Percentiles rank a stretch among this genome's conserved stretches.
phyloP scores from a whole-genome alignment of 1,140 invertebrate genomes.

The Bursaphelenchus mucronatus region DNA sequence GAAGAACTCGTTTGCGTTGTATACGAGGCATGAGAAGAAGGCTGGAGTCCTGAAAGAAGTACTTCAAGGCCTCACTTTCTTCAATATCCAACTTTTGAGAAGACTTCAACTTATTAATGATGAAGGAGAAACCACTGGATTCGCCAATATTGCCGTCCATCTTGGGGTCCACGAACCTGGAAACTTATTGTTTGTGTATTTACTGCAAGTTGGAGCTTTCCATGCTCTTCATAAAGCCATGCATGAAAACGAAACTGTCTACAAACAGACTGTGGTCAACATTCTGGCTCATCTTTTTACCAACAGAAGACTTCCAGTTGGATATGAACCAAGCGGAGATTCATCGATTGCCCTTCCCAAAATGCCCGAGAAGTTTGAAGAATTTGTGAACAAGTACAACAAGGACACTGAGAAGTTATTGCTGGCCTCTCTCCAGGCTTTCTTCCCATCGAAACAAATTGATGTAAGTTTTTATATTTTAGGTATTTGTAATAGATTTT shows the following conservation, averaged over 20 bases:
- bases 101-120: slow-evolving; percentile 51
- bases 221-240: slow-evolving; percentile 36
- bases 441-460: slow-evolving; percentile 22
- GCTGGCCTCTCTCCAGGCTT: slow-evolving; percentile 43
- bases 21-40: slow-evolving; percentile 36
- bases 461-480: slow-evolving; percentile 22
- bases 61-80: slow-evolving; percentile 44
- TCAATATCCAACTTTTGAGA: slow-evolving; percentile 55
- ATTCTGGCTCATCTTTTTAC: slow-evolving; percentile 58
- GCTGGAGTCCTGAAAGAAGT: slow-evolving; percentile 34
- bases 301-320: slow-evolving; percentile 33
- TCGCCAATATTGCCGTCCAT: slow-evolving; percentile 53
- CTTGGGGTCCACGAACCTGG: slow-evolving; percentile 50
- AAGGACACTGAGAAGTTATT: slow-evolving; percentile 38
- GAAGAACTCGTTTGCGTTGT: slow-evolving; percentile 45
- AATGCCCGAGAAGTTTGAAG: slow-evolving; percentile 34
- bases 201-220: slow-evolving; percentile 52
- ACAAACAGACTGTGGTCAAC: slow-evolving; percentile 38
- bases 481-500: not conserved
- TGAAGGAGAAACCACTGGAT: slow-evolving; percentile 47
- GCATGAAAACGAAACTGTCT: slow-evolving; percentile 23
- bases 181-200: slow-evolving; percentile 54
- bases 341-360: slow-evolving; percentile 34
- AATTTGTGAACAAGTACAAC: slow-evolving; percentile 37
- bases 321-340: slow-evolving; percentile 7